Base-by-base conservation (phyloP, 2,888 invertebrate species). In the Aporophyla nigra region DNA sequence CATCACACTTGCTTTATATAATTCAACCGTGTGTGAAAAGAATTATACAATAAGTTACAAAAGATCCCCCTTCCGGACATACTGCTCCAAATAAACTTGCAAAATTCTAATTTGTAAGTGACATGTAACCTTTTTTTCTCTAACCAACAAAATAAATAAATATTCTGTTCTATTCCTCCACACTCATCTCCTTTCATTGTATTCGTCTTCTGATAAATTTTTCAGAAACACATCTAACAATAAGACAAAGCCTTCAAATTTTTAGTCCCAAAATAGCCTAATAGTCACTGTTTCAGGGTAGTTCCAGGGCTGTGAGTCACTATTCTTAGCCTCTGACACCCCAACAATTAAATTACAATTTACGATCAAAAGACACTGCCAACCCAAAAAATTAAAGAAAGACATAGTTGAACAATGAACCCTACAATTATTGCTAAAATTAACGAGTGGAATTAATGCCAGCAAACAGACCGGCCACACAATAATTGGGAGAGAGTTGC, bases 401-500 rank as follows among this genome's bases (percentile, higher is more conserved):
- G 14, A 49, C 63, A 21, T 43, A 61, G 10, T 27, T 27, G 6
- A 43, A 46, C 43, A 46, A 46, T 46, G 43, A 46, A 27, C 19
- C 40, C 40, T n/a, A 69, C 56, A 70, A 61, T 83, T 62, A 61
- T 59, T 67, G 49, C 61, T 51, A 69, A 82, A 68, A 78, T 75
- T 58, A 83, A 80, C 46, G 43, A 59, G 5, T 10, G 5, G 12
- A 58, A 71, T 79, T 68, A 74, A 59, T 56, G 56, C 12, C 49
- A n/a, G 16, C 40, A n/a, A 49, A 58, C 71, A 46, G 56, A 61
- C 51, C 1, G 27, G 51, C 54, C 62, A 76, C 46, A 58, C 43
- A 40, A 69, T 81, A 86, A 85, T 84, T 86, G 54, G 56, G 78
- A 82, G 84, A 86, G 79, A 84, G 85, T 76, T 27, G n/a, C 56